Evolutionary conservation across 2,888 invertebrate species (phyloP).

Genomic region (Drosophila formosana): DNA sequence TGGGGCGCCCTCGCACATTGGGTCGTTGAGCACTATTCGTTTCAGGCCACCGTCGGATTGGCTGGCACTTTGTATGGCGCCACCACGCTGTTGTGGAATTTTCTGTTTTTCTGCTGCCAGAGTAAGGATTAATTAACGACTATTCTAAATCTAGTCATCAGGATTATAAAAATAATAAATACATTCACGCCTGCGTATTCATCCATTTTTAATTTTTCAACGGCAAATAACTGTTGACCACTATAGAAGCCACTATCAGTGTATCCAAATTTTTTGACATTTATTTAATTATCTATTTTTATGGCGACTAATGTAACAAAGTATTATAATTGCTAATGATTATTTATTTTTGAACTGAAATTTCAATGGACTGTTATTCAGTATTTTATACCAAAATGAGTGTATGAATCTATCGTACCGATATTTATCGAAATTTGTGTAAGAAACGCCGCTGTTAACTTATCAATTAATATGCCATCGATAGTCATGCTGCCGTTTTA

Average conservation of each 20-base stretch:
- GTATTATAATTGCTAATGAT: too few species aligned
- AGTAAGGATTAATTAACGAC: slow-evolving; percentile 62
- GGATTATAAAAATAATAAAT: slow-evolving; percentile 29
- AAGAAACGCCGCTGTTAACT: background rate
- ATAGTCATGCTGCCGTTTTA: background rate
- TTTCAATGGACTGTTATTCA: too few species aligned
- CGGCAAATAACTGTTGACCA: background rate
- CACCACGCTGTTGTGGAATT: slow-evolving; percentile 82
- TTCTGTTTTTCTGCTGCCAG: slow-evolving; percentile 80
- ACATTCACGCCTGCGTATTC: background rate
- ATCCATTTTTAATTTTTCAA: background rate
- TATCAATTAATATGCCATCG: background rate
- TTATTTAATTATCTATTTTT: too few species aligned
- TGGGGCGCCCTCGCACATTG: slow-evolving; percentile 84
- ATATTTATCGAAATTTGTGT: background rate
- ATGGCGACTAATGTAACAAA: too few species aligned
- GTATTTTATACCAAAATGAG: too few species aligned
- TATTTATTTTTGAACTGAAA: too few species aligned
- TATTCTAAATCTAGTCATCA: slow-evolving; percentile 3
- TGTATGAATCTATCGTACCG: too few species aligned
- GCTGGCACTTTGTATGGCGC: slow-evolving; percentile 80
- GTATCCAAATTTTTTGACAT: background rate
- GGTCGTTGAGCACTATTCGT: slow-evolving; percentile 82
- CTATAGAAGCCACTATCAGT: background rate
- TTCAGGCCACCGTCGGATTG: slow-evolving; percentile 83